Percentiles rank a stretch among this genome's conserved stretches.
These are phyloP conservation scores for Anoplophora glabripennis DNA, from an alignment of 1,140 invertebrate genomes.

Conservation along the genomic window DNA sequence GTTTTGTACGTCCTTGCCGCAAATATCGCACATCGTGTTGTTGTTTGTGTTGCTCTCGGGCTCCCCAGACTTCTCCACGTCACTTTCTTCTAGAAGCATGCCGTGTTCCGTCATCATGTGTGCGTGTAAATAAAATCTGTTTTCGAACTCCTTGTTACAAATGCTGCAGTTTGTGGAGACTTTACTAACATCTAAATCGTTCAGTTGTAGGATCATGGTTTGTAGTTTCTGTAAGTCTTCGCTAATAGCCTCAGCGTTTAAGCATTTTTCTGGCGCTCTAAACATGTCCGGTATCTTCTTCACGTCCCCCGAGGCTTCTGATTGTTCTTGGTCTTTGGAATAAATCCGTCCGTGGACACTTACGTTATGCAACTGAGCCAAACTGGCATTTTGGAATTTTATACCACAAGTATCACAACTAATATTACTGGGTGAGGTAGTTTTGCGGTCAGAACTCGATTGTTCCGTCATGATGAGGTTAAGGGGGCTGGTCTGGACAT, in stretches of 20 bases:
- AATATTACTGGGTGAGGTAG: conserved; percentile 48
- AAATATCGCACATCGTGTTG: conserved; percentile 53
- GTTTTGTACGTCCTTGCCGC: conserved; percentile 57
- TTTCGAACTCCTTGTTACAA: conserved; percentile 63
- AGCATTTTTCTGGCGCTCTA: conserved; percentile 28
- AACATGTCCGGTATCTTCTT: conserved; percentile 40
- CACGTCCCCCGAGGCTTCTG: conserved; percentile 44
- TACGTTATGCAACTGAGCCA: conserved; percentile 51
- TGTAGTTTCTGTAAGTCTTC: conserved; percentile 85
- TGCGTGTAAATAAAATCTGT: conserved; percentile 55
- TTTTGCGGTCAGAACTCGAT: conserved; percentile 40
- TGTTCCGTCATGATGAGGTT: conserved; percentile 61
- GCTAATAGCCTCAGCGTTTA: conserved; percentile 58
- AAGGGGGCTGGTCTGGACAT: conserved; percentile 60
- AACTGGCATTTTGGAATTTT: conserved; percentile 48
- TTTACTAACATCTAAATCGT: conserved; percentile 66
- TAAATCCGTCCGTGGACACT: conserved; percentile 45
- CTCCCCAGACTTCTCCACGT: conserved; percentile 41
- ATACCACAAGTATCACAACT: conserved; percentile 48
- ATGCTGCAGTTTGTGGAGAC: conserved; percentile 56
- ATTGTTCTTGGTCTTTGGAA: conserved; percentile 26
- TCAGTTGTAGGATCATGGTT: conserved; percentile 87
- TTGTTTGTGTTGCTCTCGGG: conserved; percentile 42
- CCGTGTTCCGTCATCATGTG: conserved; percentile 63
- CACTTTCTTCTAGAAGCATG: conserved; percentile 40